phyloP scores from a whole-genome alignment of 2,888 invertebrate species.

The Mimas tiliae region DNA sequence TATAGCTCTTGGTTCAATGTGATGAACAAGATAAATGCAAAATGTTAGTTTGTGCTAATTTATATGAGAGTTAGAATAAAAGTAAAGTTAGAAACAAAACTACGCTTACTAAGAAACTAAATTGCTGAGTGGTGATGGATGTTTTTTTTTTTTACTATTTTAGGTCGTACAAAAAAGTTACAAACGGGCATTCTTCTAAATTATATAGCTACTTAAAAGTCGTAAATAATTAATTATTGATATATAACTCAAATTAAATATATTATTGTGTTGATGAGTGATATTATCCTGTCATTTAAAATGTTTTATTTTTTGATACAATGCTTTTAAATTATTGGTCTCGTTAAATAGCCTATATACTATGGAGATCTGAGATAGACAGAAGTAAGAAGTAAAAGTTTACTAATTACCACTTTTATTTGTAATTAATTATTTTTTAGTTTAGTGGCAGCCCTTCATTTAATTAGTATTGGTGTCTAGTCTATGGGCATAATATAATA shows the following conservation, averaged over 20 bases:
- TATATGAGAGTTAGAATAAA: not conserved
- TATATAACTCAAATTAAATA: not conserved
- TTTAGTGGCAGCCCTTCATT: not conserved
- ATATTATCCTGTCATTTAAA: not conserved
- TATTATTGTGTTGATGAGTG: not conserved
- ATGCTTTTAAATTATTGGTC: not conserved
- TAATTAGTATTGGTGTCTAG: conserved; percentile 9
- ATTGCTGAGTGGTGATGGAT: not conserved
- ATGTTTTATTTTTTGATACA: not conserved
- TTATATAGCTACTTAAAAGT: not conserved
- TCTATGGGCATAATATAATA: not conserved
- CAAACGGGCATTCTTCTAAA: not conserved
- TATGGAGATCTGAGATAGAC: not conserved
- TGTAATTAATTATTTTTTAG: not conserved
- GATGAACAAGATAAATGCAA: not conserved
- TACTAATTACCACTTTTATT: not conserved
- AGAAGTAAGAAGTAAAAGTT: too few relatives aligned
- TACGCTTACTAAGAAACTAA: conserved; percentile 6
- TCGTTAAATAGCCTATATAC: not conserved
- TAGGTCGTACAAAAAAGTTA: too few relatives aligned
- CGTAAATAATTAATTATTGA: not conserved
- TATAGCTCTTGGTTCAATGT: not conserved
- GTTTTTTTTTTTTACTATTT: too few relatives aligned
- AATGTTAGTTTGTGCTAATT: not conserved
- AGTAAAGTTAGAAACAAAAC: conserved; percentile 3